Conservation (phyloP, 2,797 vertebrate genomes). For the Spinus pinus region DNA sequence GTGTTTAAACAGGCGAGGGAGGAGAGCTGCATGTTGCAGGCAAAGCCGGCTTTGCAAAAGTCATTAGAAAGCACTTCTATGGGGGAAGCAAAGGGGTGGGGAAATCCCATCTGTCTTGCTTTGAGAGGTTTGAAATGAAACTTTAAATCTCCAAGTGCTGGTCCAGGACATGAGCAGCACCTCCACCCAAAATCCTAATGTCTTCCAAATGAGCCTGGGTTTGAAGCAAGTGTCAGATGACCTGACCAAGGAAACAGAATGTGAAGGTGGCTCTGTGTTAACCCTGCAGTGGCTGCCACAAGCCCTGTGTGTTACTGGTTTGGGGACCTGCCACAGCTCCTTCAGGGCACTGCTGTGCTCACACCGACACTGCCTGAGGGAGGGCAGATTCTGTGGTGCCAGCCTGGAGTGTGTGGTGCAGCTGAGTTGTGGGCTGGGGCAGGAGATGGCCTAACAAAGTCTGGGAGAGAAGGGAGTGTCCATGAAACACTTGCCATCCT, state of each 20-base stretch:
- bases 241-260: not conserved
- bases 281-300: not conserved
- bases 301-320: not conserved
- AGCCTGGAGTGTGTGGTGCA: not conserved
- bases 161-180: not conserved
- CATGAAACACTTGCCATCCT: not conserved
- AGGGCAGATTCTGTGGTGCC: not conserved
- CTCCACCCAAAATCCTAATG: not conserved
- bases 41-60: not conserved
- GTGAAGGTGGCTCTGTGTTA: not conserved
- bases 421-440: not conserved
- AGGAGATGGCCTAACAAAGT: not conserved
- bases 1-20: not conserved
- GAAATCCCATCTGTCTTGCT: not conserved
- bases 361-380: accelerated
- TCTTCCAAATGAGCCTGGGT: not conserved
- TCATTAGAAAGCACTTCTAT: not conserved
- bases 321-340: not conserved
- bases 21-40: not conserved
- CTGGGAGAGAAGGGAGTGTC: not conserved
- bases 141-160: not conserved
- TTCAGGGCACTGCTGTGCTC: not conserved
- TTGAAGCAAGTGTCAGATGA: not conserved
- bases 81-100: not conserved
- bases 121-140: not conserved